phyloP scores from a whole-genome alignment of 2,888 invertebrate genomes.

The Synanthedon formicaeformis region DNA sequence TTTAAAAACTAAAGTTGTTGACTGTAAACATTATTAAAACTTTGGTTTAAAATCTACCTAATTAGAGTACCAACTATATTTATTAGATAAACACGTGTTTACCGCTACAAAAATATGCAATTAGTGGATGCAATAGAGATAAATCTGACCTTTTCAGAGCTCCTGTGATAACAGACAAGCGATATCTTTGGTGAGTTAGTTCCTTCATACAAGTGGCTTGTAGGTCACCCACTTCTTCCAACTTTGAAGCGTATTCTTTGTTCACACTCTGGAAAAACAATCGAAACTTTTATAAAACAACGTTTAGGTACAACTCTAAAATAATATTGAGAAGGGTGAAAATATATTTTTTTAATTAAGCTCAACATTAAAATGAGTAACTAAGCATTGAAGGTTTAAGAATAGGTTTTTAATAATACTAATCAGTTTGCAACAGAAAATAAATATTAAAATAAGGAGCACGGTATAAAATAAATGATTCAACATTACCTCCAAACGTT shows the following conservation, averaged over 20 bases:
- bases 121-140: background rate
- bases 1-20: too few relatives aligned
- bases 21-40: too few relatives aligned
- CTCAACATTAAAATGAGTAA: too few relatives aligned
- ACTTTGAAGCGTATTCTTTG: conserved; percentile 84
- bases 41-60: too few relatives aligned
- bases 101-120: background rate
- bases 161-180: conserved; percentile 83
- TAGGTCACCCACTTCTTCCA: conserved; percentile 85
- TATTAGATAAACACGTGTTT: background rate
- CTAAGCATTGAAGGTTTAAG: background rate
- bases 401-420: background rate
- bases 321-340: background rate
- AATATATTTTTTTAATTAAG: too few relatives aligned
- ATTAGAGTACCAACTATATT: too few relatives aligned
- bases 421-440: too few relatives aligned
- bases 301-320: background rate
- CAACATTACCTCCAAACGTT: conserved; percentile 79
- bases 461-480: too few relatives aligned
- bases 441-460: too few relatives aligned
- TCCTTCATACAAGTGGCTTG: conserved; percentile 91
- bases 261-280: conserved; percentile 45
- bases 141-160: conserved; percentile 81
- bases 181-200: conserved; percentile 91
- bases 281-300: background rate